Conservation (phyloP, 2,113 vertebrate species). For the Perccottus glenii region DNA sequence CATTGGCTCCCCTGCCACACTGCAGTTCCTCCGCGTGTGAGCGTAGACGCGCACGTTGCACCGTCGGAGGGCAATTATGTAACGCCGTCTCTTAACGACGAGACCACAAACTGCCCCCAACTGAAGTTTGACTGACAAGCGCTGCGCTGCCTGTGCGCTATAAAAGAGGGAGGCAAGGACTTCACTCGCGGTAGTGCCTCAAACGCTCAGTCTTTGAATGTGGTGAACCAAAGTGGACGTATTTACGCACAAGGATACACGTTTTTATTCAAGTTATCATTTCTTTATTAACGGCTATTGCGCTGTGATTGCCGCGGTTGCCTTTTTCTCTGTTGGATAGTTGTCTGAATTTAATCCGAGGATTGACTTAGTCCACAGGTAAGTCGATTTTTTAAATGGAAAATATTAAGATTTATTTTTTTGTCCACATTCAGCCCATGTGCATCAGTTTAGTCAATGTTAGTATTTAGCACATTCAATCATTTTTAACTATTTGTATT, state of each 20-base stretch:
- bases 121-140: constrained; percentile 79
- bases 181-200: constrained; percentile 50
- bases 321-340: constrained; percentile 47
- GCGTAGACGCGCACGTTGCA: constrained; percentile 71
- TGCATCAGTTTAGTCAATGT: no score
- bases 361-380: constrained; percentile 48
- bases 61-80: constrained; percentile 79
- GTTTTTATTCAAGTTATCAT: constrained; percentile 26
- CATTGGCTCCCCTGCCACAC: neutral
- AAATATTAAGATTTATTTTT: no score
- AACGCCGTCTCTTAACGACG: constrained; percentile 70
- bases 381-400: constrained; percentile 22
- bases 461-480: no score
- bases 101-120: constrained; percentile 60
- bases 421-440: no score
- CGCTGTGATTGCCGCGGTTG: constrained; percentile 1
- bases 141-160: constrained; percentile 43
- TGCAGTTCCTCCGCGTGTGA: neutral
- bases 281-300: constrained; percentile 4
- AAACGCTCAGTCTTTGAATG: constrained; percentile 62
- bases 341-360: constrained; percentile 7
- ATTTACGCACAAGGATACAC: constrained; percentile 52
- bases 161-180: constrained; percentile 74
- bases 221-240: constrained; percentile 64
- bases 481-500: no score